Evolutionary conservation across 2,888 invertebrate species (phyloP), one percentile per base, ranked within the genome.

Genomic region (Hypomecis atomaria): DNA sequence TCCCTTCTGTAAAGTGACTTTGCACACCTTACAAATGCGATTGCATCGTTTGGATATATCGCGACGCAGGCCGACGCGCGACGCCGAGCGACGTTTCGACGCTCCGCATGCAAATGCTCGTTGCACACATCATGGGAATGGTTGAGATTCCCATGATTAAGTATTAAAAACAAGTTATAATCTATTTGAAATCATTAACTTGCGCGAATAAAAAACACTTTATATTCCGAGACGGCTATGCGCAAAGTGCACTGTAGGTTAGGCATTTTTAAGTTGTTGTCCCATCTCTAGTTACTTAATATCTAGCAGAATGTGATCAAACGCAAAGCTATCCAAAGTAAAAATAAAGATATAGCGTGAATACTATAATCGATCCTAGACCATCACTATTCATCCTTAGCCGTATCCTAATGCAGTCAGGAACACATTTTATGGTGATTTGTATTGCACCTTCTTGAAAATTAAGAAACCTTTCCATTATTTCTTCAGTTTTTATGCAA

Each of bases 11-110:
- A 23, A 23, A 23, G 23, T 23, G 23, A 47, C 57, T 64, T 47
- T 79, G 73, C 71, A 54, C 64, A 67, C 82, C 57, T 69, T 85
- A 78, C 75, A 4, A 69, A 71, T 42, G 77, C 78, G 84, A 85
- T 84, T 85, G 82, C 82, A 86, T 86, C 85, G 85, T 83, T 81
- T 82, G 76, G 79, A 5, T 71, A 3, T 23, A 23, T 80, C 78
- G 75, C 78, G 75, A 72, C 78, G 76, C 78, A 13, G 38, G 37
- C 37, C 50, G 75, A 77, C 69, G 73, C 76, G 64, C 50, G 75
- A 77, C 69, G 73, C 76, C 62, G 73, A 74, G 72, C 69, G 67
- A 75, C 72, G 52, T 47, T 52, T 45, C 59, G 11, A 11, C 44
- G 59, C 54, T 55, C 66, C 69, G 74, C 78, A 73, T 84, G 84